phyloP scores from a whole-genome alignment of 2,113 vertebrate species.

The Hydropotes inermis region DNA sequence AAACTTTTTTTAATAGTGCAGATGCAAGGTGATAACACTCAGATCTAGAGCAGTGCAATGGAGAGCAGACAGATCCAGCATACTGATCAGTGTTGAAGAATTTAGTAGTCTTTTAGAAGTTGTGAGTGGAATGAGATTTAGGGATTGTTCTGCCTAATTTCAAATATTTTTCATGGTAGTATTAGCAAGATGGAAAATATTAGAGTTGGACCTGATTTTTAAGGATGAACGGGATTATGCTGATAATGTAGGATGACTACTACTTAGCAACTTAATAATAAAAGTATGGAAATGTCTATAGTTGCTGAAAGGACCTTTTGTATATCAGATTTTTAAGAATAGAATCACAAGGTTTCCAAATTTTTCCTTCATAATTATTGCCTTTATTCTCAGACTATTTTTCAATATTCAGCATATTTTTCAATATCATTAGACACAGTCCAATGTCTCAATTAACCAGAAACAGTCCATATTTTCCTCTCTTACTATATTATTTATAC shows the following conservation, averaged over 20 bases:
- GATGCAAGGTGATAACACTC: neutral
- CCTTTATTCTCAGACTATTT: neutral
- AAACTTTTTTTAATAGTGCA: neutral
- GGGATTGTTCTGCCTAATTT: neutral
- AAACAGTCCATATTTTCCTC: neutral
- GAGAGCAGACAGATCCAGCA: neutral
- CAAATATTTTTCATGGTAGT: neutral
- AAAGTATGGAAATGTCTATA: neutral
- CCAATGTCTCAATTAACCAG: neutral
- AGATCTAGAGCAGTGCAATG: neutral
- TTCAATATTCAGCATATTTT: neutral
- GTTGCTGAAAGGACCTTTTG: neutral
- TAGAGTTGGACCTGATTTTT: neutral
- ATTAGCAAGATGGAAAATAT: neutral
- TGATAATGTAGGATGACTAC: neutral
- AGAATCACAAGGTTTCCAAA: neutral
- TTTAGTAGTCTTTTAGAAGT: neutral
- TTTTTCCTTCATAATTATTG: neutral
- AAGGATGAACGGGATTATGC: neutral
- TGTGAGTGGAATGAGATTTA: neutral
- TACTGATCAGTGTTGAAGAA: neutral
- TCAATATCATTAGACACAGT: neutral
- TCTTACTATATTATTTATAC: neutral
- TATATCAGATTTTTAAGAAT: neutral
- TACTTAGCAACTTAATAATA: neutral